Base-by-base conservation (phyloP, 2,888 invertebrate species). In the Apodemia mormo region DNA sequence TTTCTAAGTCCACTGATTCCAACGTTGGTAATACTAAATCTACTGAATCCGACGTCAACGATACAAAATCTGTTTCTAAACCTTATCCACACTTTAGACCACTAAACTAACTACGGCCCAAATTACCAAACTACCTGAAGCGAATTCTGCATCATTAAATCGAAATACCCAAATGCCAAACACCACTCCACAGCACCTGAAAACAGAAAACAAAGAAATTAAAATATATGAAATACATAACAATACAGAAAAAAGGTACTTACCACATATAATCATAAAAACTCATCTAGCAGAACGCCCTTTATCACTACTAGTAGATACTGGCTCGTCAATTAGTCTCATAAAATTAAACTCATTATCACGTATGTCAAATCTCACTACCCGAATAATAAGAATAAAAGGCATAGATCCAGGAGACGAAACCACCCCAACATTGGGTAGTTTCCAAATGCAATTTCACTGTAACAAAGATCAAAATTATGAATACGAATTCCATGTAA, bases 341-440 rank as follows among this genome's bases (percentile, higher is more conserved):
- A 0, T 37, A 14, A 64, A 64, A 64, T 10, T 37, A n/a, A 30
- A 33, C 0, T 14, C 37, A 14, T 8, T 64, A n/a, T 64, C 64
- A 7, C 37, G 2, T n/a, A 37, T 37, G 5, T 37, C 64, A 37
- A 64, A 64, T 14, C 14, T 37, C 12, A 33, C 14, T 14, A 5
- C 12, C 6, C 33, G n/a, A 37, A 64, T 64, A 14, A 33, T 64
- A 37, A 30, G 14, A 64, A 64, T 70, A 37, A 70, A 58, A 49
- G 66, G 66, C 12, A 68, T 70, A 37, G 68, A 69, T 33, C 64
- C 68, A 30, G 68, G 49, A 12, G 52, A 68, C 9, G 61, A 64
- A 14, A 66, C 66, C 9, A 71, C 67, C 8, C 56, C 66, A 29
- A 71, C 69, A 8, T 10, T 58, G n/a, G 71, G 68, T 2, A 58